Evolutionary conservation across 30 jellyfish, hydroid and myxozoan species (phyloP).

Genomic region (Hydractinia symbiolongicarpus): DNA sequence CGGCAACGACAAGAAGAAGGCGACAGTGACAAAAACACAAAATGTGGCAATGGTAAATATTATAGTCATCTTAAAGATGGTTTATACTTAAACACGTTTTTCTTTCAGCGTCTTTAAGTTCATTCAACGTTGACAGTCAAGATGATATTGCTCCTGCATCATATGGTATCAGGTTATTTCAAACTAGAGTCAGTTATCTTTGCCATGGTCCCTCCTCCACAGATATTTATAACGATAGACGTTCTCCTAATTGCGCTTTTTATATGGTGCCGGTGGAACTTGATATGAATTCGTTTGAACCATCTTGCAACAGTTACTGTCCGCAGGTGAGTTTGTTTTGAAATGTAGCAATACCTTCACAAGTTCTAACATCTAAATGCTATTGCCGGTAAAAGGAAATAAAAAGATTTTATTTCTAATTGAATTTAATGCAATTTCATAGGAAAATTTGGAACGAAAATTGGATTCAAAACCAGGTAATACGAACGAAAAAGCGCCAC

Average conservation of each 20-base stretch:
- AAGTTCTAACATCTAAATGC: background rate
- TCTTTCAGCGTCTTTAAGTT: constrained; percentile 10
- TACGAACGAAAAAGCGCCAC: constrained; percentile 11
- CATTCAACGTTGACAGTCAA: constrained; percentile 23
- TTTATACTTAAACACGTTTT: background rate
- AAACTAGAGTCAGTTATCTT: background rate
- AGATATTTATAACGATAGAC: constrained; percentile 12
- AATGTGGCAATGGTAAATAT: too few species aligned
- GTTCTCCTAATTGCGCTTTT: constrained; percentile 33
- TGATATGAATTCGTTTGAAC: constrained; percentile 28
- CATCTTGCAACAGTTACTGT: constrained; percentile 30
- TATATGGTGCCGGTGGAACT: constrained; percentile 25
- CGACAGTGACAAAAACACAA: too few species aligned
- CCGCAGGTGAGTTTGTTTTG: background rate
- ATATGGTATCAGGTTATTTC: constrained; percentile 20
- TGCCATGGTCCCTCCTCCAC: constrained; percentile 26
- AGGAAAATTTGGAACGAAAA: too few species aligned
- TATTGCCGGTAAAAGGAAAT: background rate
- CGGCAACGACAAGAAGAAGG: too few species aligned
- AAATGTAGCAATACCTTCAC: background rate
- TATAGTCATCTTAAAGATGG: too few species aligned
- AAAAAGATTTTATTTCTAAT: background rate
- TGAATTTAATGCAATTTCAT: too few species aligned
- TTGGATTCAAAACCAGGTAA: too few species aligned
- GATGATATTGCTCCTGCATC: constrained; percentile 30